phyloP scores from a whole-genome alignment of 2,888 invertebrate species.

The Isotomurus palustris region DNA sequence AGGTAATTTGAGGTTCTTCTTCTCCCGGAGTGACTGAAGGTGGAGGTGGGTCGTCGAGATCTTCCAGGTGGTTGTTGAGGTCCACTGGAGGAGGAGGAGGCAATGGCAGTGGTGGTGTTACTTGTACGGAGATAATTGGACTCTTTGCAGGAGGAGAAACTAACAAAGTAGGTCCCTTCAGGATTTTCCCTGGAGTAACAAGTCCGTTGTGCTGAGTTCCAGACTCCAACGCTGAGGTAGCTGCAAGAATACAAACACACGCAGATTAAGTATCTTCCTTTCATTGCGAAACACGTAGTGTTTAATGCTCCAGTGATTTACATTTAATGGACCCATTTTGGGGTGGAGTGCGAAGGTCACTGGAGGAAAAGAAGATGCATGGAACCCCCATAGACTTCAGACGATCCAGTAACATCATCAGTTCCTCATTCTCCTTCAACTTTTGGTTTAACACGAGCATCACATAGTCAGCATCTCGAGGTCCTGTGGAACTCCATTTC shows the following conservation, averaged over 20 bases:
- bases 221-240: no score
- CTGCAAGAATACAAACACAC: no score
- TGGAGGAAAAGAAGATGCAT: constrained; percentile 40
- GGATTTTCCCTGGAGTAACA: no score
- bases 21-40: neutral
- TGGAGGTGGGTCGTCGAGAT: neutral
- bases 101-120: neutral
- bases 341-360: constrained; percentile 11
- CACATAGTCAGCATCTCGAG: constrained; percentile 5
- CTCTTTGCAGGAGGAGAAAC: no score
- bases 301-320: no score
- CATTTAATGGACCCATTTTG: constrained; percentile 23
- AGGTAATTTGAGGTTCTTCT: neutral
- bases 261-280: no score
- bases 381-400: constrained; percentile 42
- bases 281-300: no score
- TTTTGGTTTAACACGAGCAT: constrained; percentile 39
- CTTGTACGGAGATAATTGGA: no score
- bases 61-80: neutral
- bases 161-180: no score
- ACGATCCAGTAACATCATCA: constrained; percentile 39
- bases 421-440: constrained; percentile 42
- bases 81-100: neutral
- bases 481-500: constrained; percentile 12
- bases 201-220: no score